Evolutionary conservation across 2,888 invertebrate species (phyloP), one percentile per base, ranked within the genome.

Genomic region (Cephus runcator): DNA sequence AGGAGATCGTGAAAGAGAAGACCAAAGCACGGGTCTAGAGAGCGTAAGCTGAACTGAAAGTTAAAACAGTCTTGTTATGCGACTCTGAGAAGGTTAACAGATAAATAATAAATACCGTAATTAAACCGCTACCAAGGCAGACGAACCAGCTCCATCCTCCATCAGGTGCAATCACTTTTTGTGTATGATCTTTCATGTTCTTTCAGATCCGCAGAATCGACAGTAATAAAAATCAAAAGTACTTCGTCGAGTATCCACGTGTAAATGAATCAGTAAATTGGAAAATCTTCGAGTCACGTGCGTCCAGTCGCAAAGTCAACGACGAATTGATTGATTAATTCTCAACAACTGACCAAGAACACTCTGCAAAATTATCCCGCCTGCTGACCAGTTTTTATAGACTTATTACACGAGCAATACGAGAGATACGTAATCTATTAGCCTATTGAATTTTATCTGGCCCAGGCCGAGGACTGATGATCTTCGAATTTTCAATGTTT

Each of bases 71-170:
- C 9, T 56, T 23, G 2, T 23, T 56, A 15, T 56, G 2, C 6
- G 23, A 56, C 56, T 73, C 69, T 23, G 34, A 69, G 12, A 35
- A 69, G 33, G n/a, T 2, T 23, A 9, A 6, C 23, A 9, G 15
- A 23, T 35, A 23, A 23, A 56, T 36, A 11, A 56, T 77, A 69
- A 73, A 96, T 92, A 97, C 96, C 93, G 96, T 96, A 85, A 97
- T 96, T 90, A 96, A 92, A 91, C 96, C 96, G 87, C 96, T 96
- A 87, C 97, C 97, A 83, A 97, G 93, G 85, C 96, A 96, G 82
- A 96, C 96, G 92, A 96, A 94, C 97, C 97, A 97, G 80, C 96
- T 97, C 96, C 96, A 97, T 80, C 97, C 96, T 77, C 97, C 96
- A 90, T 97, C 97, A 75, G 96, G 96, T 69, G 96, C 95, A 85